These are phyloP conservation scores for Melolontha melolontha DNA, from an alignment of 2,888 invertebrate genomes.

Conservation along the genomic window DNA sequence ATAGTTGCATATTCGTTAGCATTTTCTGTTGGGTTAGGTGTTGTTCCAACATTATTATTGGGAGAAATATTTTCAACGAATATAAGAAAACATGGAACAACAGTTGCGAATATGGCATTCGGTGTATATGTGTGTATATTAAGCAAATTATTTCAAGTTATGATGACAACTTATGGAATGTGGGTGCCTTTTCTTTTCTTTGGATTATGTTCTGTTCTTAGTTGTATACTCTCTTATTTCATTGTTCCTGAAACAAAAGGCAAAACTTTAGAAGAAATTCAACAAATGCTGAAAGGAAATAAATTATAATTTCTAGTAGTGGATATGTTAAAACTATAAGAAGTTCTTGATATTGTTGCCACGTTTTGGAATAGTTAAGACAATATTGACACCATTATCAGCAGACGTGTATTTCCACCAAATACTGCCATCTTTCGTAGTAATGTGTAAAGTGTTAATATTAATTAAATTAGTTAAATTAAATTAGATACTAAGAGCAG, in stretches of 20 bases:
- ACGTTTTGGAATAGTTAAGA: too few relatives aligned
- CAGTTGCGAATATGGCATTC: slow-evolving; percentile 52
- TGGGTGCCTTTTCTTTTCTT: slow-evolving; percentile 55
- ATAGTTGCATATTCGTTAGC: slow-evolving; percentile 48
- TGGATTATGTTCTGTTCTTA: slow-evolving; percentile 47
- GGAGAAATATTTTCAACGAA: slow-evolving; percentile 54
- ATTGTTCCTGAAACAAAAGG: slow-evolving; percentile 60
- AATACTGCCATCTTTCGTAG: too few relatives aligned
- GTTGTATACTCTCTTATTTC: slow-evolving; percentile 51
- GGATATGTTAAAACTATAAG: too few relatives aligned
- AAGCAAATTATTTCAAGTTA: slow-evolving; percentile 57
- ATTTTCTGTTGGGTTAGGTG: slow-evolving; percentile 39
- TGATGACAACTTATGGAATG: slow-evolving; percentile 53
- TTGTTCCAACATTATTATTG: slow-evolving; percentile 45
- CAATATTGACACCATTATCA: too few relatives aligned
- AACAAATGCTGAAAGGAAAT: slow-evolving; percentile 53
- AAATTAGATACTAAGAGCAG: too few relatives aligned
- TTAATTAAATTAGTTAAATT: too few relatives aligned
- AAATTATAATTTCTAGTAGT: too few relatives aligned
- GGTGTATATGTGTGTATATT: slow-evolving; percentile 51
- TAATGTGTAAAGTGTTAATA: too few relatives aligned
- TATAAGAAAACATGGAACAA: slow-evolving; percentile 54
- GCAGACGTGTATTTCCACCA: too few relatives aligned
- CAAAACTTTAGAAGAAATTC: slow-evolving; percentile 59
- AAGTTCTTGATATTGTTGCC: too few relatives aligned